These are phyloP conservation scores for Antigone vipio DNA, from an alignment of 2,113 vertebrate species.

Conservation along the genomic window DNA sequence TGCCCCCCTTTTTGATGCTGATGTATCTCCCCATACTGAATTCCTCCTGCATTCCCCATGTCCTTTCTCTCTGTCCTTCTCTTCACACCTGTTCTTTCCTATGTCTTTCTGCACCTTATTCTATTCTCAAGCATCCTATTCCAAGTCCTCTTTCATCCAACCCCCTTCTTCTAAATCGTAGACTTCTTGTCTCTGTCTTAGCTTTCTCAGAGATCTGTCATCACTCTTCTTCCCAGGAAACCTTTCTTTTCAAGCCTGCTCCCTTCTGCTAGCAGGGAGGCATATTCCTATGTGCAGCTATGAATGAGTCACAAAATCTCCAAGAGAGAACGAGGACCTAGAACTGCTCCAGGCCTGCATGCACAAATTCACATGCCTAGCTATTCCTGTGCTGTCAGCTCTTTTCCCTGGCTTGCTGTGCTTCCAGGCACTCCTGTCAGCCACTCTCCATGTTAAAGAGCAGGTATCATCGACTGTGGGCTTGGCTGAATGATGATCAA, in stretches of 20 bases:
- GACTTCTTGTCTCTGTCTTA: neutral
- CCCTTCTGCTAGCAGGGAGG: neutral
- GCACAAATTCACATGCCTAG: neutral
- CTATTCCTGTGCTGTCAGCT: neutral
- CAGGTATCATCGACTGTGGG: accelerated
- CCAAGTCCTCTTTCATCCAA: neutral
- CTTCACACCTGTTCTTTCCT: neutral
- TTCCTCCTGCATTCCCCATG: accelerated
- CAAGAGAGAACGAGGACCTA: neutral
- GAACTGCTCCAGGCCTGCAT: neutral
- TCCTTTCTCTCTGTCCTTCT: neutral
- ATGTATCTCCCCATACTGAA: neutral
- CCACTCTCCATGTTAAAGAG: accelerated
- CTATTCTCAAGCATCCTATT: neutral
- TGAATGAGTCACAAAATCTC: neutral
- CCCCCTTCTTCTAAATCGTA: neutral
- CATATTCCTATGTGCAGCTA: neutral
- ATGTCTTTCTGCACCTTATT: neutral
- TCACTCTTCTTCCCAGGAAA: neutral
- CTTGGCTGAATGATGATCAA: accelerated
- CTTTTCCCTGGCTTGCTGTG: neutral
- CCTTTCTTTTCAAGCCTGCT: neutral
- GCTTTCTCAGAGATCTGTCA: neutral
- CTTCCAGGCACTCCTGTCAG: neutral
- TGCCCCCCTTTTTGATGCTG: neutral